These are phyloP conservation scores for Andrena hattorfiana DNA, from an alignment of 2,888 invertebrate genomes.

Conservation along the genomic window DNA sequence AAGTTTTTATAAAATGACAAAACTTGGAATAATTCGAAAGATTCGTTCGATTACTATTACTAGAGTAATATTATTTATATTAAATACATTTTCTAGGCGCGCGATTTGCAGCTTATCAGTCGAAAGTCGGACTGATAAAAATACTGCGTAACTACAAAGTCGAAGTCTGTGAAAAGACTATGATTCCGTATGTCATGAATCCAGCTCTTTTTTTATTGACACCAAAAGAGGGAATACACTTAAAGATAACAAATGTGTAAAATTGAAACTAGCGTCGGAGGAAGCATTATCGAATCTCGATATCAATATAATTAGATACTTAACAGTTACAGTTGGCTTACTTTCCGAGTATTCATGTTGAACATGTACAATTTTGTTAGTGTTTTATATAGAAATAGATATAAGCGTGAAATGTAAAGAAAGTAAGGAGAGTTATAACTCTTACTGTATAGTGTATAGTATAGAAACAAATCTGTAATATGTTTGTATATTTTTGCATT, in stretches of 20 bases:
- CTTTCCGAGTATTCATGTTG: neutral
- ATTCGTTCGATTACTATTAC: neutral
- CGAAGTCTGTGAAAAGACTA: constrained; percentile 79
- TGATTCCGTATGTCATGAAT: constrained; percentile 74
- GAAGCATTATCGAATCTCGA: neutral
- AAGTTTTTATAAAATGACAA: neutral
- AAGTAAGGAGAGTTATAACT: too few relatives aligned
- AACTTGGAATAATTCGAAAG: neutral
- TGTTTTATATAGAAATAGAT: too few relatives aligned
- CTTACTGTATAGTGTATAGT: too few relatives aligned
- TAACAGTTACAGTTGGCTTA: neutral
- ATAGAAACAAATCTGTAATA: too few relatives aligned
- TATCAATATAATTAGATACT: neutral
- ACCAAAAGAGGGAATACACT: constrained; percentile 78
- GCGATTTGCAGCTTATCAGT: constrained; percentile 79
- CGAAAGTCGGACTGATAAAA: constrained; percentile 82
- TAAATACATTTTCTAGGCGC: constrained; percentile 64
- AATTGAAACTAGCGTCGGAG: neutral
- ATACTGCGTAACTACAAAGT: constrained; percentile 81
- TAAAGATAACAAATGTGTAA: constrained; percentile 74
- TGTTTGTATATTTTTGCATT: too few relatives aligned
- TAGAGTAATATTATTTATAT: neutral
- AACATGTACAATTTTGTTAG: too few relatives aligned
- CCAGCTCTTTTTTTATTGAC: constrained; percentile 73
- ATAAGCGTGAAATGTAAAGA: too few relatives aligned